Evolutionary conservation across 2,888 invertebrate genomes (phyloP).

Genomic region (Trachelus troglodyta): DNA sequence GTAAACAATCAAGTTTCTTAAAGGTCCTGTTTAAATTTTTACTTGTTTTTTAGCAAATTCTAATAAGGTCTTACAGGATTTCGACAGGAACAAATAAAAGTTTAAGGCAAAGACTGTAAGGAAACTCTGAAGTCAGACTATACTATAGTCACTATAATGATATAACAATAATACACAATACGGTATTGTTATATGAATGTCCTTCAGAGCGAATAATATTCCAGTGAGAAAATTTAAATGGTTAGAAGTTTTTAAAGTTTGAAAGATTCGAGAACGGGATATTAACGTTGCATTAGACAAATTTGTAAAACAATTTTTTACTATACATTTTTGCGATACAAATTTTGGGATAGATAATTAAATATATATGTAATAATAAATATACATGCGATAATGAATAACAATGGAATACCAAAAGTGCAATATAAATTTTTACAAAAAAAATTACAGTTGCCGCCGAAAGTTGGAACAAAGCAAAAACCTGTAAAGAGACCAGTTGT

Average conservation of each 20-base stretch:
- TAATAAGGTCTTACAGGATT: background rate
- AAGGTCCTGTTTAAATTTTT: background rate
- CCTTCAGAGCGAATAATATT: background rate
- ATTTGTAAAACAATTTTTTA: background rate
- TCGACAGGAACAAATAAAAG: background rate
- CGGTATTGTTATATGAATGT: background rate
- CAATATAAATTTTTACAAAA: background rate
- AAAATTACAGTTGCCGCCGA: background rate
- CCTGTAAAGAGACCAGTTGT: constrained; percentile 68
- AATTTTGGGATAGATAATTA: background rate
- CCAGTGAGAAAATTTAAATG: background rate
- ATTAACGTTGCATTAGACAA: background rate
- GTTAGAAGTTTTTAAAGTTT: background rate
- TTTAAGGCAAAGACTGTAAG: background rate
- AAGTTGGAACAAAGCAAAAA: background rate
- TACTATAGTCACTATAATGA: background rate
- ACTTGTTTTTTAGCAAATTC: background rate
- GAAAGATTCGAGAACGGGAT: background rate
- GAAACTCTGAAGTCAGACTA: background rate
- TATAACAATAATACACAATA: background rate
- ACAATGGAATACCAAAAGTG: background rate
- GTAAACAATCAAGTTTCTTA: background rate
- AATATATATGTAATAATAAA: background rate
- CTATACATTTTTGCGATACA: background rate
- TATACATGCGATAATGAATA: background rate